phyloP scores from a whole-genome alignment of 2,113 vertebrate genomes.

The Dicrurus megarhynchus region DNA sequence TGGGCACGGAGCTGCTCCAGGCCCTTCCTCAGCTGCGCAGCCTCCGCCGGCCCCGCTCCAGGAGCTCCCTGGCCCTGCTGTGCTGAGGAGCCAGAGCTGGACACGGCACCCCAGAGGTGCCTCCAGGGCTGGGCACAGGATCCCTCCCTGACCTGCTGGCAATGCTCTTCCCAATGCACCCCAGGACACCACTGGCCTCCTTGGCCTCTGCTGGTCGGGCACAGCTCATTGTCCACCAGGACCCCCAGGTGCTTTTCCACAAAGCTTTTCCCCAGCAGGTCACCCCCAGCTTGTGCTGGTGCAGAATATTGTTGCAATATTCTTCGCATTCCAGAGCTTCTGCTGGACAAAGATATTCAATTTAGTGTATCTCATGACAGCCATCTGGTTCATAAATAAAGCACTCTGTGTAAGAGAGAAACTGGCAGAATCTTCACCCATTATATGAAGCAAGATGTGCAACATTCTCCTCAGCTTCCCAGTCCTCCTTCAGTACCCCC shows the following conservation, averaged over 20 bases:
- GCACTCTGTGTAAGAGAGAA: background rate
- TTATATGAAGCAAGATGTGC: background rate
- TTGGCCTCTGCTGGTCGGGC: background rate
- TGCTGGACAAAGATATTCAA: background rate
- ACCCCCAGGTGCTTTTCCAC: background rate
- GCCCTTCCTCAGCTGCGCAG: background rate
- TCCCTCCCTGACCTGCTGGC: background rate
- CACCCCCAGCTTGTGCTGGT: background rate
- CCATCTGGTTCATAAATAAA: background rate
- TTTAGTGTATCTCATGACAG: background rate
- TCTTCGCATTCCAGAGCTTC: background rate
- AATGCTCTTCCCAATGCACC: accelerated
- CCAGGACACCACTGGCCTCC: background rate
- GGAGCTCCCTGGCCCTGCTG: background rate
- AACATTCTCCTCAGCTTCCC: background rate
- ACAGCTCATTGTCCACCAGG: background rate
- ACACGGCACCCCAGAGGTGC: background rate
- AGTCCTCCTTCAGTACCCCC: background rate
- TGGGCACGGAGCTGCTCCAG: background rate
- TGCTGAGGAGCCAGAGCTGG: background rate
- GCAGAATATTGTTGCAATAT: background rate
- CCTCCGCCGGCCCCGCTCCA: background rate
- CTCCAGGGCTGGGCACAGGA: background rate
- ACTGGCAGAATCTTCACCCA: background rate
- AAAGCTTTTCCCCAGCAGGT: background rate